Evolutionary conservation across 2,797 vertebrate species (phyloP).

Genomic region (Heliangelus exortis): DNA sequence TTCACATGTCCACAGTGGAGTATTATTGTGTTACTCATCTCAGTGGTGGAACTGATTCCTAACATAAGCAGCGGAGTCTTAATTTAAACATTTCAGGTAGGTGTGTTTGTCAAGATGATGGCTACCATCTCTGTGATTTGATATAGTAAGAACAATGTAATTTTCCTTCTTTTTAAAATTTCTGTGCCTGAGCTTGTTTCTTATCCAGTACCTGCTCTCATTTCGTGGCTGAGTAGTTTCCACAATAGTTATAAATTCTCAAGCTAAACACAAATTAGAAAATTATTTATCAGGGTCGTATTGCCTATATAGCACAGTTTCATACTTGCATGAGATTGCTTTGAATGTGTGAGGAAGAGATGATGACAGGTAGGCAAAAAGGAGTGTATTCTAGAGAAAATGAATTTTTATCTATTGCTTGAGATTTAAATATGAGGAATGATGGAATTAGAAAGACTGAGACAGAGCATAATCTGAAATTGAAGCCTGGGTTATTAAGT

Average conservation of each 20-base stretch:
- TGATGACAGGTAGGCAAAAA: not conserved
- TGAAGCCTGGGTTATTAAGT: not conserved
- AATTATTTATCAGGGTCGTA: conserved; percentile 3
- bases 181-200: not conserved
- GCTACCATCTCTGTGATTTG: not conserved
- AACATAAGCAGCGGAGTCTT: not conserved
- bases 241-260: conserved; percentile 6
- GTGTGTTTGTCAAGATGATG: not conserved
- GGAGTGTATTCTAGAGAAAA: not conserved
- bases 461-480: not conserved
- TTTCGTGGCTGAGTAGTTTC: not conserved
- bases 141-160: not conserved
- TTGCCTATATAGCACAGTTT: not conserved
- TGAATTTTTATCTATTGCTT: not conserved
- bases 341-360: not conserved
- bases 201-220: not conserved
- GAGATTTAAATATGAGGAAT: not conserved
- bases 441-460: not conserved
- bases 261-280: conserved; percentile 4
- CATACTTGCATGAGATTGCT: not conserved
- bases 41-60: not conserved
- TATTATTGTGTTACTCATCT: not conserved
- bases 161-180: not conserved
- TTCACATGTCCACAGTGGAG: not conserved
- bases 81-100: not conserved